Evolutionary conservation across 2,113 vertebrate genomes (phyloP), one percentile per base, ranked within the genome.

Genomic region (Gopherus flavomarginatus): DNA sequence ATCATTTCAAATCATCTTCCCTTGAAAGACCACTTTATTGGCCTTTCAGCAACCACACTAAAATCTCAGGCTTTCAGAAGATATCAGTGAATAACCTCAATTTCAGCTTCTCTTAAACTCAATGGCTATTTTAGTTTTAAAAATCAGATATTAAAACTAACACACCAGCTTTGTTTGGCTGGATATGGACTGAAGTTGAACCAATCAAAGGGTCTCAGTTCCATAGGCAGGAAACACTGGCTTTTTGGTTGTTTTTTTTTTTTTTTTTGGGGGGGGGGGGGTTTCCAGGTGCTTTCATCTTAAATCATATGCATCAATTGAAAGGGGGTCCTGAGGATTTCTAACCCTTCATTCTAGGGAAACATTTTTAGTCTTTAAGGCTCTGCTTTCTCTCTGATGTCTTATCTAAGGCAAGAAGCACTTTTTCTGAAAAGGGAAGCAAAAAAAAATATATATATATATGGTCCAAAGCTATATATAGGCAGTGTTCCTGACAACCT

Each of bases 401-500:
- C 52, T 89, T 6, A 53, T 85, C 21, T 72, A 56, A 0, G 1
- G 80, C 62, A 8, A 8, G 2, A 87, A 94, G 87, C 35, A 44
- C 52, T 85, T 92, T 47, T 8, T 50, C 75, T 78, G 75, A 89
- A 92, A 94, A 93, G 89, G 47, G 94, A 95, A 97, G 87, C 54
- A 92, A 38, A 62, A 96, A 90, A 92, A 22, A n/a, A n/a, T n/a
- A n/a, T n/a, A 54, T 50, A 49, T 49, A 56, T 56, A 22, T 24
- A 38, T 22, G 21, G 95, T 96, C 90, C 95, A 96, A 69, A 90
- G 93, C 90, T 94, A 94, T 84, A 80, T 29, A 84, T 44, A 95
- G 91, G 1, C 81, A 54, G 1, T 59, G 83, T 1, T 93, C 96
- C 87, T 83, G 49, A 22, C 1, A 84, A 90, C 85, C 90, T 77